Percentiles rank a stretch among this genome's conserved stretches.
Conservation (phyloP, 1,140 invertebrate genomes). For the honey bee (Apis mellifera) region Amel_HAv3.1 CM009943.2:5688001-5688500, state of each 20-base stretch:
- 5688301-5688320: background rate
- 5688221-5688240: constrained; percentile 44
- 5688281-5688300: background rate
- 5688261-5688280: background rate
- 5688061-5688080: background rate
- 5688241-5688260: background rate
- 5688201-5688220: constrained; percentile 49
- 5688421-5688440: too few species aligned
- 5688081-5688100: background rate
- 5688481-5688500: background rate
- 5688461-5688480: background rate
- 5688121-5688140: constrained; percentile 41
- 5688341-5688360: background rate
- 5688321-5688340: background rate
- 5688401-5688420: constrained; percentile 10
- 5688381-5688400: background rate
- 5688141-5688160: constrained; percentile 34
- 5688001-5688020: too few species aligned
- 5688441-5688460: too few species aligned
- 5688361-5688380: background rate
- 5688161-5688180: constrained; percentile 43
- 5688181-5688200: constrained; percentile 61
- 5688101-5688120: constrained; percentile 15
- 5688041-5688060: too few species aligned
- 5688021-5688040: background rate